Conservation (phyloP, 2,113 vertebrate genomes). For the Dasyornis broadbenti region DNA sequence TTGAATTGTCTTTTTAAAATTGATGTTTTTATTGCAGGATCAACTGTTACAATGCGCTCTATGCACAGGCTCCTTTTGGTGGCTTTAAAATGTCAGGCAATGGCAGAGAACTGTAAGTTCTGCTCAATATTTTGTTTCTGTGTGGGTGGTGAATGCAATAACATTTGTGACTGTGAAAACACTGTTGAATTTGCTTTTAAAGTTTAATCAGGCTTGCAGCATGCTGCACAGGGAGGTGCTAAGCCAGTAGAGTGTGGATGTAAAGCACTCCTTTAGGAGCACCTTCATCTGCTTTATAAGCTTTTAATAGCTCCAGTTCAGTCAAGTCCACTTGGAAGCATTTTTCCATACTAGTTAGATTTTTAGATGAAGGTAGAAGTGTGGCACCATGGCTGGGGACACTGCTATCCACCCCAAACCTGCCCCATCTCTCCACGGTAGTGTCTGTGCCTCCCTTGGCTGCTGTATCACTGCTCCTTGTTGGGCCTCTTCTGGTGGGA, state of each 20-base stretch:
- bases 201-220: background rate
- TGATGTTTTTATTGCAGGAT: slow-evolving; percentile 76
- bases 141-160: background rate
- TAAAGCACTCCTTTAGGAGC: background rate
- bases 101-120: slow-evolving; percentile 92
- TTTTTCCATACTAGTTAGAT: background rate
- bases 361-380: background rate
- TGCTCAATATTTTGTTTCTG: background rate
- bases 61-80: slow-evolving; percentile 89
- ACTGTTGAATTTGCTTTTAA: background rate
- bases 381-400: background rate
- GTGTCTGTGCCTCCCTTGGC: background rate
- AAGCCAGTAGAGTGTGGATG: background rate
- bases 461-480: background rate
- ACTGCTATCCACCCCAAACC: background rate
- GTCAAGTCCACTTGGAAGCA: background rate
- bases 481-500: background rate
- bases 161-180: background rate
- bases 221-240: background rate
- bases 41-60: slow-evolving; percentile 94
- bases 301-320: background rate
- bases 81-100: slow-evolving; percentile 97
- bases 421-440: background rate
- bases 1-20: background rate
- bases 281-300: background rate